These are phyloP conservation scores for Eupristina koningsbergeri DNA, from an alignment of 1,140 invertebrate species.

Conservation along the genomic window DNA sequence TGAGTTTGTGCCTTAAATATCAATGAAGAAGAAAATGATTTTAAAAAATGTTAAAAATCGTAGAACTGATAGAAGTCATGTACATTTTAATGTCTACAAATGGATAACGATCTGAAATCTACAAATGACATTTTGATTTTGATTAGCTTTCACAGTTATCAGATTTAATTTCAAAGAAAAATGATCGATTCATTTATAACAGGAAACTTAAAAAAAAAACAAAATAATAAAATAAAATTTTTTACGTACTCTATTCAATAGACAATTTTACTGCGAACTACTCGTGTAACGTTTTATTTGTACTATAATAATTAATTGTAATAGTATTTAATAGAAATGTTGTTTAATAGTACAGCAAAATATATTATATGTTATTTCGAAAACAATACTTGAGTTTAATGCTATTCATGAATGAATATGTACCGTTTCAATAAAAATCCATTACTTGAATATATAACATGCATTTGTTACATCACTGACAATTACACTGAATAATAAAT, in stretches of 20 bases:
- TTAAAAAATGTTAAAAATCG: neutral
- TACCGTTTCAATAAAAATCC: neutral
- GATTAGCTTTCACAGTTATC: neutral
- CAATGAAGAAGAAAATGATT: neutral
- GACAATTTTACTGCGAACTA: no score
- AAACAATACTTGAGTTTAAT: no score
- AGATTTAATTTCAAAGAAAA: neutral
- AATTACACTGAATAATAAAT: neutral
- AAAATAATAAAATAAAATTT: no score
- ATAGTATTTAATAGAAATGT: no score
- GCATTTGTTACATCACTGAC: neutral
- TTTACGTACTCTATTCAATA: no score
- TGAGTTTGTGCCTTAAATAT: neutral
- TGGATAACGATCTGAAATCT: neutral
- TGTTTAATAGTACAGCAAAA: no score
- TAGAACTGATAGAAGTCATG: neutral
- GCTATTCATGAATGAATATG: no score
- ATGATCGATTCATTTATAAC: neutral
- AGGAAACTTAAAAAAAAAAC: no score
- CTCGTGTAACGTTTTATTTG: no score
- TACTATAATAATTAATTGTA: no score
- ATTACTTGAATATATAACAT: neutral
- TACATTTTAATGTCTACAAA: neutral
- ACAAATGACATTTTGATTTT: neutral
- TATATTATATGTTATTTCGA: no score